These are phyloP conservation scores for Ostrea denselamellosa DNA, from an alignment of 1,140 invertebrate genomes.

Conservation along the genomic window DNA sequence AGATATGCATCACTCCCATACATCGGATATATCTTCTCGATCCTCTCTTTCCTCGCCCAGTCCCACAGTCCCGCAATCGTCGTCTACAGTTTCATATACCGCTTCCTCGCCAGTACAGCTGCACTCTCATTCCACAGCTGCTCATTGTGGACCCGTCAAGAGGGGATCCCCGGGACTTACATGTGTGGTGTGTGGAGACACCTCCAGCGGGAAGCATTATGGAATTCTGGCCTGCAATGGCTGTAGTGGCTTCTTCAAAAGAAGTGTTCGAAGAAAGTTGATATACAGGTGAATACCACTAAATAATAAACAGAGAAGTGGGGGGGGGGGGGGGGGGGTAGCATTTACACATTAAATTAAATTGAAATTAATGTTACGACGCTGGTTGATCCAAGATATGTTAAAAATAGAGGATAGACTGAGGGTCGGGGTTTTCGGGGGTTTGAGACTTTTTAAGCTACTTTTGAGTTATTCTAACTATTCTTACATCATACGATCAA, in stretches of 20 bases:
- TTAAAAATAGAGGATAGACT: no score
- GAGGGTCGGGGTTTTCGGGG: no score
- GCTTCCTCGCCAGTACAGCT: slow-evolving; percentile 44
- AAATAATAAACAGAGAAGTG: no score
- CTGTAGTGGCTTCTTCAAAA: slow-evolving; percentile 99
- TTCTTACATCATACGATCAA: no score
- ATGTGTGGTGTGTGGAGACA: slow-evolving; percentile 98
- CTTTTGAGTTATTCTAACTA: no score
- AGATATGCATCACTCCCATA: slow-evolving; percentile 12
- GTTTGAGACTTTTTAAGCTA: no score
- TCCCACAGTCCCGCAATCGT: slow-evolving; percentile 1
- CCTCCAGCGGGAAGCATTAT: slow-evolving; percentile 98
- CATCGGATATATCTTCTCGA: slow-evolving; percentile 2
- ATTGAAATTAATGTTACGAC: neutral
- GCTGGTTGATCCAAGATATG: neutral
- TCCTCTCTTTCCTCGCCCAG: neutral
- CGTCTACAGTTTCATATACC: neutral
- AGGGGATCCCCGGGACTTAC: slow-evolving; percentile 75
- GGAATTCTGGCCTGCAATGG: slow-evolving; percentile 99
- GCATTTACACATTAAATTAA: neutral
- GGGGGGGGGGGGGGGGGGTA: no score
- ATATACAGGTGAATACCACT: slow-evolving; percentile 91
- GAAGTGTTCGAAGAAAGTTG: slow-evolving; percentile 96
- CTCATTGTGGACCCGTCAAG: slow-evolving; percentile 61
- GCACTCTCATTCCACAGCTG: slow-evolving; percentile 48